phyloP scores from a whole-genome alignment of 2,113 vertebrate species.

The Burhinus bistriatus region DNA sequence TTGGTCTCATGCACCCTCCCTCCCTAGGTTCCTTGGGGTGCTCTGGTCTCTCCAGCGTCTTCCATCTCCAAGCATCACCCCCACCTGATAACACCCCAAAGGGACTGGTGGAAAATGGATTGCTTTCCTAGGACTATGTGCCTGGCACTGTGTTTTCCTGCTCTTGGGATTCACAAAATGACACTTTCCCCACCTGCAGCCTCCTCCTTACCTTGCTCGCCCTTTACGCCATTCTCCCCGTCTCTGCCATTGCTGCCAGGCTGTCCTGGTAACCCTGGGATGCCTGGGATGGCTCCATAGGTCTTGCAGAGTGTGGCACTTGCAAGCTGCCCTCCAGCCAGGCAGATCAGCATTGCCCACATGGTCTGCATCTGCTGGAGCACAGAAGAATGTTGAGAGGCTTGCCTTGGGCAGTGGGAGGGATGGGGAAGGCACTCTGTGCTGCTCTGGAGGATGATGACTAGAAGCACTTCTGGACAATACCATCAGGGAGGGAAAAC shows the following conservation, averaged over 20 bases:
- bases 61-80: not conserved
- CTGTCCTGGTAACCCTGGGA: slow-evolving; percentile 77
- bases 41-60: not conserved
- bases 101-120: not conserved
- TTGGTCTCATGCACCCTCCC: not conserved
- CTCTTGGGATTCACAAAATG: not conserved
- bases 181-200: not conserved
- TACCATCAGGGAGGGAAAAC: not conserved
- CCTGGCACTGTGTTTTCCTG: not conserved
- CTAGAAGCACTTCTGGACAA: not conserved
- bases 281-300: slow-evolving; percentile 63
- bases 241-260: slow-evolving; percentile 77
- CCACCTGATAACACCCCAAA: not conserved
- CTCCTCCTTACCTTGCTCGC: slow-evolving; percentile 73
- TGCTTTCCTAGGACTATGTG: not conserved
- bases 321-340: slow-evolving; percentile 28
- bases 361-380: not conserved
- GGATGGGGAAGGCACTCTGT: not conserved
- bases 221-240: slow-evolving; percentile 74
- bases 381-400: rapidly evolving
- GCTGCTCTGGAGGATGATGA: not conserved
- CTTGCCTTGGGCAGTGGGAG: not conserved
- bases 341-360: slow-evolving; percentile 18
- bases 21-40: not conserved
- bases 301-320: slow-evolving; percentile 45